Base-by-base conservation (phyloP, 1,140 invertebrate species). In the Prorops nasuta region DNA sequence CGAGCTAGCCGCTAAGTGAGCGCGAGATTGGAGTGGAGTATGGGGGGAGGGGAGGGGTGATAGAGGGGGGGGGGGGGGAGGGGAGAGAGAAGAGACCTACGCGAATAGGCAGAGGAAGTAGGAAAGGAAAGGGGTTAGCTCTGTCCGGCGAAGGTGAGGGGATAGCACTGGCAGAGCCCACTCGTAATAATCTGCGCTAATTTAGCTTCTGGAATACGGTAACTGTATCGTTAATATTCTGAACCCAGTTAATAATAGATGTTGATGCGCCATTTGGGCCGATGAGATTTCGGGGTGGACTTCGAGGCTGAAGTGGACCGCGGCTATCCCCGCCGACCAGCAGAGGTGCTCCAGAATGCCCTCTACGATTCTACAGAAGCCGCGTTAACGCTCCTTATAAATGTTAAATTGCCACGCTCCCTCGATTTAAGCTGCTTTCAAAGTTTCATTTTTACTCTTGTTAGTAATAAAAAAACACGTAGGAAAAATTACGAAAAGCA, bases 221-320 rank as follows among this genome's bases (percentile, higher is more conserved):
- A 76, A 76, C 69, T 70, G 72, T 76, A 71, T 74, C 68, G 71
- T 76, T 77, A 76, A 76, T 77, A 77, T 76, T 76, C 70, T 70
- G 69, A 64, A 70, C 51, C 66, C 52, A 59, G 61, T 76, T 66
- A 76, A 77, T 77, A 77, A 76, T 77, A 63, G 69, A 77, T 74
- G 72, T 74, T 77, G 74, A 77, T 77, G 74, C 67, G 72, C 74
- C 74, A 77, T 77, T 77, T 74, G 74, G 72, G 72, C 74, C 74
- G 71, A 76, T 76, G 74, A 77, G 74, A 73, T 77, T 77, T 74
- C 65, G 63, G 69, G 64, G 61, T 60, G 51, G 67, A 68, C 66
- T 73, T 74, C 64, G 68, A 68, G 70, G 56, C 53, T 63, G 65
- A 72, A 72, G 63, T 64, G 69, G 66, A 70, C 71, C 66, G 24